These are phyloP conservation scores for Piezodorus guildinii DNA, from an alignment of 1,140 invertebrate species.

Conservation along the genomic window DNA sequence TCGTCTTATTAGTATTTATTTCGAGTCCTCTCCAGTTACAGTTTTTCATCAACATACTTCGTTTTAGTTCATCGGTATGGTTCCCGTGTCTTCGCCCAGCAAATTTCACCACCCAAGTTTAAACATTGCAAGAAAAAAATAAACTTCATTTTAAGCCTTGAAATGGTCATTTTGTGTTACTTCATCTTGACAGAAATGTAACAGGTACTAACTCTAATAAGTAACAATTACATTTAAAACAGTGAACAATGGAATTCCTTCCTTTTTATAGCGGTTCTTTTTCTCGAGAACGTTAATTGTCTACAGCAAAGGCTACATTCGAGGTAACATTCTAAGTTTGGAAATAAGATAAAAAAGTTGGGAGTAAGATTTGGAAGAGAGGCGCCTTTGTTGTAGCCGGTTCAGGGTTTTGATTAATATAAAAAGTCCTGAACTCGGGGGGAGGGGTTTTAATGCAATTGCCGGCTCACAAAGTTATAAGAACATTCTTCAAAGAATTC, in stretches of 20 bases:
- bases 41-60: no score
- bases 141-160: no score
- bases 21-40: no score
- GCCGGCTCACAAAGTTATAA: constrained; percentile 8
- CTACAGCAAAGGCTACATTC: background rate
- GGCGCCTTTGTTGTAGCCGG: constrained; percentile 3
- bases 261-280: background rate
- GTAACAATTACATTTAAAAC: background rate
- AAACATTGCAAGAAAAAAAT: no score
- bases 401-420: constrained; percentile 10
- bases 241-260: background rate
- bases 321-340: constrained; percentile 9
- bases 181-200: no score
- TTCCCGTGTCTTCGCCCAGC: no score
- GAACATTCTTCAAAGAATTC: constrained; percentile 15
- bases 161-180: no score
- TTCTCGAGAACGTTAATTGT: background rate
- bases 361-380: background rate
- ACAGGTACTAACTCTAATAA: no score
- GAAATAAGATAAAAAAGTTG: constrained; percentile 4
- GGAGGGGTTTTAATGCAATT: constrained; percentile 11
- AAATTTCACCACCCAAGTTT: no score
- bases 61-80: no score
- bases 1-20: no score
- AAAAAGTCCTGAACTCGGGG: background rate